phyloP scores from a whole-genome alignment of 2,113 vertebrate species.

The Leucoraja erinaceus region DNA sequence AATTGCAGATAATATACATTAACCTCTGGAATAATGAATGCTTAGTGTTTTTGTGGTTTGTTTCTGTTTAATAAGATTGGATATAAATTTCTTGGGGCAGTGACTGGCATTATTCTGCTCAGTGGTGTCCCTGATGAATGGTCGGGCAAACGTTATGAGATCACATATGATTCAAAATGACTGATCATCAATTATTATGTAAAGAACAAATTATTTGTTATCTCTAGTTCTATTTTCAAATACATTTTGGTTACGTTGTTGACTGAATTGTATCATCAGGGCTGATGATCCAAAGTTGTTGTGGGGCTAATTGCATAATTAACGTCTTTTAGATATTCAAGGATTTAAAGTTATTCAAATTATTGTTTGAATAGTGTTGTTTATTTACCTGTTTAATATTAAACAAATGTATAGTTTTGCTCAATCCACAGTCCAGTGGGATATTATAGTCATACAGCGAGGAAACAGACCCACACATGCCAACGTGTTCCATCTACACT shows the following conservation, averaged over 20 bases:
- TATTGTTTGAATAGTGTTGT: background rate
- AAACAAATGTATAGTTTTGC: no score
- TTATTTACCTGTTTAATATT: no score
- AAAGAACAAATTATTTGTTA: background rate
- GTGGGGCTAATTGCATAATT: background rate
- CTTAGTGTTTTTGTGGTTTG: background rate
- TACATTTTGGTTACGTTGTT: background rate
- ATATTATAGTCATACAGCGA: background rate
- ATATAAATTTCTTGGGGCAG: no score
- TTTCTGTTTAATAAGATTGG: no score
- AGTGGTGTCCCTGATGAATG: no score
- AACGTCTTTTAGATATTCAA: background rate
- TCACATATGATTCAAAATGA: no score
- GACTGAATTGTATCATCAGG: no score
- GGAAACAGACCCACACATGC: no score
- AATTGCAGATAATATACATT: background rate
- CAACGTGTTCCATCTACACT: no score
- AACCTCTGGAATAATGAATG: background rate
- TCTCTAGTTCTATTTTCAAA: background rate
- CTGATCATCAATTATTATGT: background rate
- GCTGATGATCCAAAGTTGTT: background rate
- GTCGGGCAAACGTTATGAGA: no score
- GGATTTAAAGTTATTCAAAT: background rate
- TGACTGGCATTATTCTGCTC: no score
- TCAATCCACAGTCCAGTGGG: no score